phyloP scores from a whole-genome alignment of 2,888 invertebrate genomes.

The Spilosoma lubricipeda region DNA sequence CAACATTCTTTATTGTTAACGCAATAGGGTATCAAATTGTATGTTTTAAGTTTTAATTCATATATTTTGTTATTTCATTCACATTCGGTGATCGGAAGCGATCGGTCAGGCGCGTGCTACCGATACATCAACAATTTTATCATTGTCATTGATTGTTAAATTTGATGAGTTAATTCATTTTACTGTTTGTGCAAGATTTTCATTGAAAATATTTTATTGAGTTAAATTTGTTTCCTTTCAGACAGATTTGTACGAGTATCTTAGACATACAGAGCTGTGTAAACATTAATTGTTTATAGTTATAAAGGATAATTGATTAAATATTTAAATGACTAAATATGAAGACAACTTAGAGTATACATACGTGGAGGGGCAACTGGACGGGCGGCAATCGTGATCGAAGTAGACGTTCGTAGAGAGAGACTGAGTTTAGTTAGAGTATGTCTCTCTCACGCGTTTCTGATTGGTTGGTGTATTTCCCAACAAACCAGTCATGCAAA shows the following conservation, averaged over 20 bases:
- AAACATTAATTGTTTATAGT: neutral
- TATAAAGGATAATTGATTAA: too few species aligned
- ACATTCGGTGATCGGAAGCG: constrained; percentile 65
- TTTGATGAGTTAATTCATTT: constrained; percentile 38
- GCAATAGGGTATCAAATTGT: constrained; percentile 18
- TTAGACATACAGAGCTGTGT: neutral
- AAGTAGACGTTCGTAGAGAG: too few species aligned
- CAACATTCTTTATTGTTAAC: constrained; percentile 16
- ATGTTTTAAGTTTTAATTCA: constrained; percentile 20
- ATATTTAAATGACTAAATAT: too few species aligned
- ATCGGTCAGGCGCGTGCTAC: constrained; percentile 72
- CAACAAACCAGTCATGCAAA: too few species aligned
- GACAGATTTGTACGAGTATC: neutral
- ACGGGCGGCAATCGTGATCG: too few species aligned
- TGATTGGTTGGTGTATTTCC: too few species aligned
- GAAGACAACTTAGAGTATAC: too few species aligned
- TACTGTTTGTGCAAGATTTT: constrained; percentile 17
- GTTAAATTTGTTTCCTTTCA: neutral
- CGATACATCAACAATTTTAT: constrained; percentile 72
- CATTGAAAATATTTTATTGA: neutral
- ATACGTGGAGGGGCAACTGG: too few species aligned
- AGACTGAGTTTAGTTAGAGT: too few species aligned
- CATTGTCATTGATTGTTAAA: constrained; percentile 45
- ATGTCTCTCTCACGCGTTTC: too few species aligned
- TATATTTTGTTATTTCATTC: constrained; percentile 59